Percentiles rank a stretch among this genome's conserved stretches.
These are phyloP conservation scores for Phengaris alcon DNA, from an alignment of 2,888 invertebrate species.

Conservation along the genomic window DNA sequence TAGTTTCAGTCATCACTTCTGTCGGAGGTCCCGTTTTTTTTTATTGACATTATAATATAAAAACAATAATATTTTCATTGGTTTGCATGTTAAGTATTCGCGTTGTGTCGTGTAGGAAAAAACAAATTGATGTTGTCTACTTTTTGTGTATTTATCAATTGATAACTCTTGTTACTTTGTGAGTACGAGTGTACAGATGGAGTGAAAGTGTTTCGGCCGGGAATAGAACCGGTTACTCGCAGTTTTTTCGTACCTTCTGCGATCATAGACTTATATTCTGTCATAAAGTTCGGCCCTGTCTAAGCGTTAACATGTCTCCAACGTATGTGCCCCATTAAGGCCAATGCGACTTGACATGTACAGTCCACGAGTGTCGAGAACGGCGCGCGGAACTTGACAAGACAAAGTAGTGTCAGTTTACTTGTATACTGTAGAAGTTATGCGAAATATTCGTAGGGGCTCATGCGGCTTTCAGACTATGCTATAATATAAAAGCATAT, in stretches of 20 bases:
- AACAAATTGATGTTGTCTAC: no score
- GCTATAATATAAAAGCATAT: no score
- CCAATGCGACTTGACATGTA: no score
- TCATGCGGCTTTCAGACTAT: neutral
- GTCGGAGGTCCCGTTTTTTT: no score
- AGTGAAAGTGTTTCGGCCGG: conserved; percentile 54
- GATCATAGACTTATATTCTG: neutral
- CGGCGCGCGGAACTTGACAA: no score
- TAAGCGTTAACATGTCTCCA: conserved; percentile 36
- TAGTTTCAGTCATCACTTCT: no score
- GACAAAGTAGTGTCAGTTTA: neutral
- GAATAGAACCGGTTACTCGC: conserved; percentile 33
- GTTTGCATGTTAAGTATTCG: no score
- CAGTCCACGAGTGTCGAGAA: no score
- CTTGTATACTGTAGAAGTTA: neutral
- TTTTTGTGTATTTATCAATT: neutral
- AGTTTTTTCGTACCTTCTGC: conserved; percentile 29
- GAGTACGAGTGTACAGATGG: conserved; percentile 33
- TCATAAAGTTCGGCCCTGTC: neutral
- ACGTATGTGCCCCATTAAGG: neutral
- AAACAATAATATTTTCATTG: no score
- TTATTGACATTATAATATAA: no score
- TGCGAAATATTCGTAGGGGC: neutral
- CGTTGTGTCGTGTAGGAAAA: no score
- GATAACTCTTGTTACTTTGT: neutral